These are phyloP conservation scores for Hemicrepidius hirtus DNA, from an alignment of 2,888 invertebrate species.

Conservation along the genomic window DNA sequence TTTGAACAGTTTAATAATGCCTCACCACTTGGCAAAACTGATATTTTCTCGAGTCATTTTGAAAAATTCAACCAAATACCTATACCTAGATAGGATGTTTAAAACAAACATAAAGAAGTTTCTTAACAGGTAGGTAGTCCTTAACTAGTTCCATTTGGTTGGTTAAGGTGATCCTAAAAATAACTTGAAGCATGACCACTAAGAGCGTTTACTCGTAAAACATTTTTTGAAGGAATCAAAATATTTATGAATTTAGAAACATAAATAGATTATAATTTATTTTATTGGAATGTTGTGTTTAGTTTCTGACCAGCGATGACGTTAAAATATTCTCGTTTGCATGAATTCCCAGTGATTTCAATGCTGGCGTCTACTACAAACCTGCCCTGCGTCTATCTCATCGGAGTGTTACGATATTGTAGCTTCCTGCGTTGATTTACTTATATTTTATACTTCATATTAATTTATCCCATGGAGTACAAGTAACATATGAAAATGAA, in stretches of 20 bases:
- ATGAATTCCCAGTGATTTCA: conserved; percentile 35
- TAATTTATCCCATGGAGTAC: too few species aligned
- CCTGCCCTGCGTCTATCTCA: conserved; percentile 18
- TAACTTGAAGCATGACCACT: not conserved
- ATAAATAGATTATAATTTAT: not conserved
- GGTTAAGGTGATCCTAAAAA: conserved; percentile 2
- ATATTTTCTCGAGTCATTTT: not conserved
- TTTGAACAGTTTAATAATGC: conserved; percentile 31
- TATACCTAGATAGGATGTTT: not conserved
- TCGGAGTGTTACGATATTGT: not conserved
- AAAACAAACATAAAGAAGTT: not conserved
- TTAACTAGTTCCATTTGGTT: not conserved
- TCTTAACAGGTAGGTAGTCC: conserved; percentile 1
- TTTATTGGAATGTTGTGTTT: not conserved
- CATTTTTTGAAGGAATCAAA: not conserved
- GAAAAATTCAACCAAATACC: not conserved
- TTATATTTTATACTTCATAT: not conserved
- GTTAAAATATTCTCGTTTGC: conserved; percentile 7
- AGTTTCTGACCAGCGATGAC: not conserved
- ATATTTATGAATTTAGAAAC: not conserved
- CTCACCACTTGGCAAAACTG: conserved; percentile 10
- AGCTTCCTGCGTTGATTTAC: not conserved
- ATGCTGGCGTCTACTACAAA: conserved; percentile 21
- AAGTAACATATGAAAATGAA: too few species aligned
- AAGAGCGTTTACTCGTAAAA: not conserved